Evolutionary conservation across 2,113 vertebrate species (phyloP).

Genomic region (Elephas maximus): DNA sequence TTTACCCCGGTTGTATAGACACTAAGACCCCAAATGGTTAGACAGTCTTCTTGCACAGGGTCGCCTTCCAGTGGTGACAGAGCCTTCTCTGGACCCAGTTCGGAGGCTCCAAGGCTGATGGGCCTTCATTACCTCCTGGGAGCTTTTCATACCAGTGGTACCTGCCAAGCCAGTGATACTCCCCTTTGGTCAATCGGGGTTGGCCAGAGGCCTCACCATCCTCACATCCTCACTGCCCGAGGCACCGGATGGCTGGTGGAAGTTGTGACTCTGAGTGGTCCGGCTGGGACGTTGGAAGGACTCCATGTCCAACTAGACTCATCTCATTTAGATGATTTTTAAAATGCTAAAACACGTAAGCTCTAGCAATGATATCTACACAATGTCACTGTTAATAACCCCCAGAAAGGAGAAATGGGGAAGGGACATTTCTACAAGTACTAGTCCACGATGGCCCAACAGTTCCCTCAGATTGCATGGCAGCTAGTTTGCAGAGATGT

Average conservation of each 20-base stretch:
- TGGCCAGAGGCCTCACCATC: neutral
- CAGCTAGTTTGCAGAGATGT: neutral
- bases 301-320: neutral
- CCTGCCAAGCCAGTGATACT: no score
- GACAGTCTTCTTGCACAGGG: neutral
- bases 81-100: no score
- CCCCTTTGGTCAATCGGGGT: neutral
- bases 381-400: neutral
- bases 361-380: neutral
- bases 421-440: neutral
- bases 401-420: neutral
- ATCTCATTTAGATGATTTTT: neutral
- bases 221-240: neutral
- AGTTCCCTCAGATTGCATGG: neutral
- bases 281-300: neutral
- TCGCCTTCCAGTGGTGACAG: neutral
- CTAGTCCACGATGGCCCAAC: neutral
- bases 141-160: neutral
- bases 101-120: no score
- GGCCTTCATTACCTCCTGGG: fast-evolving
- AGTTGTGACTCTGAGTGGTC: neutral
- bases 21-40: neutral
- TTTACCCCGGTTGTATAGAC: fast-evolving
- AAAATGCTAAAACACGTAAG: neutral
- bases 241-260: neutral